These are phyloP conservation scores for Spea multiplicata DNA, from an alignment of 2,113 vertebrate genomes.

Conservation along the genomic window DNA sequence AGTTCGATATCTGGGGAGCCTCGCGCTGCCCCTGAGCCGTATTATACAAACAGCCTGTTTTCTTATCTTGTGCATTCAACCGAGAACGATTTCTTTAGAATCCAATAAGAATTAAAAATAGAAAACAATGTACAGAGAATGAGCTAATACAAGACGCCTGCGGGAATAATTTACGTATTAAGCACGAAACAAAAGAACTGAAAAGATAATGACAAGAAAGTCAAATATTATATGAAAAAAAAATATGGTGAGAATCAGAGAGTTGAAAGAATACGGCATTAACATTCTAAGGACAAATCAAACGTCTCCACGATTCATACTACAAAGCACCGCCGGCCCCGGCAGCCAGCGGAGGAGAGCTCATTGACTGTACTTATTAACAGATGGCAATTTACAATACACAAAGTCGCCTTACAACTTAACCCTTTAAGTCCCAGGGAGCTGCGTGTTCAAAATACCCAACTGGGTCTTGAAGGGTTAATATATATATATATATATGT, in stretches of 20 bases:
- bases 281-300: neutral
- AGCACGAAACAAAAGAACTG: neutral
- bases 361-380: too few relatives aligned
- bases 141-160: neutral
- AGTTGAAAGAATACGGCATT: neutral
- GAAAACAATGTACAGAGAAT: neutral
- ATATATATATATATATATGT: too few relatives aligned
- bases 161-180: neutral
- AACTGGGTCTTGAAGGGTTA: too few relatives aligned
- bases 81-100: neutral
- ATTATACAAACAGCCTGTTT: neutral
- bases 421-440: too few relatives aligned
- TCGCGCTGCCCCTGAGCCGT: neutral
- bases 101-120: neutral
- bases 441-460: too few relatives aligned
- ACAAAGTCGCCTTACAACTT: too few relatives aligned
- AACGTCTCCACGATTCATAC: neutral
- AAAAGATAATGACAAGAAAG: neutral
- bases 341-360: too few relatives aligned
- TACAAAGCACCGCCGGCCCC: too few relatives aligned
- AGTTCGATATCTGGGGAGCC: neutral
- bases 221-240: neutral
- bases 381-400: too few relatives aligned
- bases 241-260: neutral
- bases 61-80: neutral